A percentile compares a stretch with the other conserved stretches of the same genome.
phyloP scores from a whole-genome alignment of 2,113 vertebrate genomes.

The Stercorarius parasiticus region DNA sequence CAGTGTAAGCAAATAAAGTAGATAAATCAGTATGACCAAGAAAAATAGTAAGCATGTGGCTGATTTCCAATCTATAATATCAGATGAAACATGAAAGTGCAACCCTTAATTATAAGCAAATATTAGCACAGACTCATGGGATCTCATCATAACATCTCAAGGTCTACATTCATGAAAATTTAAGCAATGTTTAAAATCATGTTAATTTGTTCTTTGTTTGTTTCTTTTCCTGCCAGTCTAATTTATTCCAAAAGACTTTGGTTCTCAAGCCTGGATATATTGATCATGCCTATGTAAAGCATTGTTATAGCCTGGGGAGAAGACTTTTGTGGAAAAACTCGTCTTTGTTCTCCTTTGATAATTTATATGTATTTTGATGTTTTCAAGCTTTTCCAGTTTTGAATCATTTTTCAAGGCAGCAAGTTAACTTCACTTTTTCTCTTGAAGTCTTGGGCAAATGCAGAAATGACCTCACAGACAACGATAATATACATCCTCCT shows the following conservation, averaged over 20 bases:
- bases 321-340: constrained; percentile 76
- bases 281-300: constrained; percentile 74
- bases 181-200: constrained; percentile 85
- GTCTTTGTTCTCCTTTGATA: constrained; percentile 82
- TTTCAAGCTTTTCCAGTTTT: constrained; percentile 73
- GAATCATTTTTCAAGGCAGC: constrained; percentile 62
- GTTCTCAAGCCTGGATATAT: constrained; percentile 79
- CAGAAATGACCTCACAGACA: constrained; percentile 36
- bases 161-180: constrained; percentile 84
- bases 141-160: constrained; percentile 83
- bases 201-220: constrained; percentile 85
- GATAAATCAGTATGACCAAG: constrained; percentile 54
- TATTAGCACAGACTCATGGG: constrained; percentile 80
- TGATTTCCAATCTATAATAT: constrained; percentile 77
- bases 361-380: constrained; percentile 75
- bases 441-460: constrained; percentile 49
- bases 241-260: constrained; percentile 82
- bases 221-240: constrained; percentile 80
- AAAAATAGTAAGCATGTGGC: constrained; percentile 57
- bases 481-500: not conserved
- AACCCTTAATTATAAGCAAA: constrained; percentile 81
- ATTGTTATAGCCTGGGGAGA: constrained; percentile 79
- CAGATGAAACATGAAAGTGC: constrained; percentile 80
- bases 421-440: constrained; percentile 44
- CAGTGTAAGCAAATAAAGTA: constrained; percentile 48